Conservation (phyloP, 2,797 vertebrate species). For the Lateolabrax maculatus region DNA sequence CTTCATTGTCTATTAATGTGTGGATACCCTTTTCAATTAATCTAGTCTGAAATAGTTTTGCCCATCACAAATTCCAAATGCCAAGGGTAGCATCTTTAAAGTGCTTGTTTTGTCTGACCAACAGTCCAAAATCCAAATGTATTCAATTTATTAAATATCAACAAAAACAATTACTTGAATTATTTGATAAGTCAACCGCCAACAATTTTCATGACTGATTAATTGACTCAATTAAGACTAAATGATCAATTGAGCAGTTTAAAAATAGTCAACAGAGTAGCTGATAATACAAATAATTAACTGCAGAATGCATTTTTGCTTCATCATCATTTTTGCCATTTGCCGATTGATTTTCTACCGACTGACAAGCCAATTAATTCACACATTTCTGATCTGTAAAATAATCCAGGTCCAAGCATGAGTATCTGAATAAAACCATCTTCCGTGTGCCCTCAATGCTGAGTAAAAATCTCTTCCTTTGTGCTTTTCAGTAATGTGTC, state of each 20-base stretch:
- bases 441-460: neutral
- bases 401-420: neutral
- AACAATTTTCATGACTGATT: neutral
- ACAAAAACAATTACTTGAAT: neutral
- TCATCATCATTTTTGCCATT: no score
- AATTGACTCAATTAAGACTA: neutral
- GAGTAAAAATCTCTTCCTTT: neutral
- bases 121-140: neutral
- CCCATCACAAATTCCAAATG: neutral
- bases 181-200: neutral
- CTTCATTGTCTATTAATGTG: neutral
- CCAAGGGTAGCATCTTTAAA: neutral
- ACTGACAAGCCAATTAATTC: neutral
- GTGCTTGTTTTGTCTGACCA: neutral
- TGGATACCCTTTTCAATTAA: neutral
- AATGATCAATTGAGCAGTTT: neutral
- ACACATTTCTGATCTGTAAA: neutral
- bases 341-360: neutral
- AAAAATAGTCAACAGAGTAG: neutral
- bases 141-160: neutral
- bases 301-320: neutral
- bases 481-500: neutral
- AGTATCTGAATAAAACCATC: constrained; percentile 10
- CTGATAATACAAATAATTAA: neutral
- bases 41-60: neutral